These are phyloP conservation scores for Parnassius orleans DNA, from an alignment of 2,888 invertebrate species.

Conservation along the genomic window DNA sequence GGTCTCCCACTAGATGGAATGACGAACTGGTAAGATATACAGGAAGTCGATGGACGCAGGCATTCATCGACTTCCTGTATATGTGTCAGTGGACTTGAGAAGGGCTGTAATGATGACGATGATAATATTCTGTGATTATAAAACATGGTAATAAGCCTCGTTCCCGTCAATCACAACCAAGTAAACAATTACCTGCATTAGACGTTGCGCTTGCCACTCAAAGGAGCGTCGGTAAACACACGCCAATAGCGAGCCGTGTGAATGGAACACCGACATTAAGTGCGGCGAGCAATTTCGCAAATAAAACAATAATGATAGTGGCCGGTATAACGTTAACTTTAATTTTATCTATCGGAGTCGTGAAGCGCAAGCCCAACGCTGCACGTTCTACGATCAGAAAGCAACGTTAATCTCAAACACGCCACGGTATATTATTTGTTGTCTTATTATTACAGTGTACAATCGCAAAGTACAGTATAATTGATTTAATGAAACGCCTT, in stretches of 20 bases:
- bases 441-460: slow-evolving; percentile 1
- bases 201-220: slow-evolving; percentile 64
- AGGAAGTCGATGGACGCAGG: too few relatives aligned
- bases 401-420: slow-evolving; percentile 18
- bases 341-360: slow-evolving; percentile 49
- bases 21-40: too few relatives aligned
- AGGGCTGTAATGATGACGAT: too few relatives aligned
- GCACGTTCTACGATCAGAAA: slow-evolving; percentile 27
- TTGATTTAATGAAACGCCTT: not conserved
- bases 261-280: slow-evolving; percentile 57
- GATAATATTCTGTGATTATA: not conserved
- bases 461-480: not conserved
- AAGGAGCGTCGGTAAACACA: slow-evolving; percentile 58
- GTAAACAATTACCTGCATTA: slow-evolving; percentile 55
- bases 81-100: too few relatives aligned
- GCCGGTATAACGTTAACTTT: slow-evolving; percentile 55
- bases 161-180: slow-evolving; percentile 40
- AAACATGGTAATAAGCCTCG: slow-evolving; percentile 20
- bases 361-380: slow-evolving; percentile 33
- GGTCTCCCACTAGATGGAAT: too few relatives aligned
- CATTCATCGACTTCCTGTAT: too few relatives aligned
- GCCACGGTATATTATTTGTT: slow-evolving; percentile 14
- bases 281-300: slow-evolving; percentile 61
- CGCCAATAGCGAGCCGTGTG: slow-evolving; percentile 56
- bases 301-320: slow-evolving; percentile 70